These are phyloP conservation scores for Limonius californicus DNA, from an alignment of 1,140 invertebrate species.

Conservation along the genomic window DNA sequence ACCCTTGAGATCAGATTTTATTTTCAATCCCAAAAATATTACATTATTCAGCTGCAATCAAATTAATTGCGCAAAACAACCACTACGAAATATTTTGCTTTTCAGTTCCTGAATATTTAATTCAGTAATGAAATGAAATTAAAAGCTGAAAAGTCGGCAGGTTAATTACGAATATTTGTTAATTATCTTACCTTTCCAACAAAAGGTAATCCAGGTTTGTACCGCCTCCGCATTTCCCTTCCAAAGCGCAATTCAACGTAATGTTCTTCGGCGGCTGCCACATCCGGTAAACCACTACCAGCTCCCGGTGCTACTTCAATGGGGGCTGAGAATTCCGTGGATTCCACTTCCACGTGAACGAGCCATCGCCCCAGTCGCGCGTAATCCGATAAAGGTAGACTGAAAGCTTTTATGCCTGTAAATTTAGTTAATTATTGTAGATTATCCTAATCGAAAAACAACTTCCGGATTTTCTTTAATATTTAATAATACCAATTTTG, in stretches of 20 bases:
- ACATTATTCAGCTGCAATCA: too few relatives aligned
- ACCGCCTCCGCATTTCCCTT: conserved; percentile 57
- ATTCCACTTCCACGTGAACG: conserved; percentile 55
- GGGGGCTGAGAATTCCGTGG: conserved; percentile 48
- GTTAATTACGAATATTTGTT: neutral
- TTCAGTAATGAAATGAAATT: neutral
- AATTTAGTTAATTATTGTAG: conserved; percentile 19
- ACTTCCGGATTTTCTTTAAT: too few relatives aligned
- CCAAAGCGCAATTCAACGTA: conserved; percentile 62
- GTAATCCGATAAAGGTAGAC: conserved; percentile 50
- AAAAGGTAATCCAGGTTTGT: conserved; percentile 62
- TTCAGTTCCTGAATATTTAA: too few relatives aligned
- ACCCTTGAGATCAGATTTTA: too few relatives aligned
- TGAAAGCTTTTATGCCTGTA: conserved; percentile 56
- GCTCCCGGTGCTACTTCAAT: conserved; percentile 47
- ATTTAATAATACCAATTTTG: neutral
- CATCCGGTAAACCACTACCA: conserved; percentile 45
- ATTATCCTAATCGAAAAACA: too few relatives aligned
- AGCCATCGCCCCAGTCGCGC: conserved; percentile 55
- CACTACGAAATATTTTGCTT: too few relatives aligned
- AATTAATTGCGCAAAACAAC: too few relatives aligned
- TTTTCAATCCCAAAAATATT: too few relatives aligned
- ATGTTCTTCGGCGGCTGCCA: conserved; percentile 60
- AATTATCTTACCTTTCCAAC: conserved; percentile 55
- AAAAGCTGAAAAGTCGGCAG: neutral